These are phyloP conservation scores for Sclerodermus sp. DNA, from an alignment of 2,888 invertebrate genomes.

Conservation along the genomic window DNA sequence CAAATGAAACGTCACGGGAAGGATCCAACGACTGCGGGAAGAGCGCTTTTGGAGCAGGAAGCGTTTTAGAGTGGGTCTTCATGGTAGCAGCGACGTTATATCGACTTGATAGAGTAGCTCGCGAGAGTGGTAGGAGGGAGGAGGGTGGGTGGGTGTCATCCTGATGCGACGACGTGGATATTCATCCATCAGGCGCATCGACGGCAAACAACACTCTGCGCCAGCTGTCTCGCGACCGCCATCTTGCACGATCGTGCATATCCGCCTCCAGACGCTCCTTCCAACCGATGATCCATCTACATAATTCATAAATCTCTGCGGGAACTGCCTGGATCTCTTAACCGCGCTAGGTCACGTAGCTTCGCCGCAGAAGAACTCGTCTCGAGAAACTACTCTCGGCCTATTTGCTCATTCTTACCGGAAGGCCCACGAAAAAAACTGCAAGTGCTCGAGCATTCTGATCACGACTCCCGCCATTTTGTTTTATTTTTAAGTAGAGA, in stretches of 20 bases:
- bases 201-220: slow-evolving; percentile 27
- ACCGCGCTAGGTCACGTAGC: neutral
- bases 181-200: slow-evolving; percentile 35
- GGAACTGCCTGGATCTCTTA: neutral
- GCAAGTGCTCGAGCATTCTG: too few relatives aligned
- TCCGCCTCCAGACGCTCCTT: slow-evolving; percentile 17
- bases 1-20: too few relatives aligned
- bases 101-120: neutral
- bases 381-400: too few relatives aligned
- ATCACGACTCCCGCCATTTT: too few relatives aligned
- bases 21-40: too few relatives aligned
- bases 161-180: slow-evolving; percentile 12
- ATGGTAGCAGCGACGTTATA: too few relatives aligned
- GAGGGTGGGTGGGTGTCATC: too few relatives aligned
- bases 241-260: neutral
- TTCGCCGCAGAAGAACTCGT: neutral
- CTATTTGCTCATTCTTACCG: too few relatives aligned
- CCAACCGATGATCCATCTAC: slow-evolving; percentile 27
- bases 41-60: too few relatives aligned
- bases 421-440: too few relatives aligned
- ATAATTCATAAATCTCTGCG: slow-evolving; percentile 36
- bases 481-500: too few relatives aligned
- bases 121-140: neutral
- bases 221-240: slow-evolving; percentile 13
- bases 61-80: too few relatives aligned